Evolutionary conservation across 2,113 vertebrate genomes (phyloP), one percentile per base, ranked within the genome.

Genomic region (Athene cunicularia): DNA sequence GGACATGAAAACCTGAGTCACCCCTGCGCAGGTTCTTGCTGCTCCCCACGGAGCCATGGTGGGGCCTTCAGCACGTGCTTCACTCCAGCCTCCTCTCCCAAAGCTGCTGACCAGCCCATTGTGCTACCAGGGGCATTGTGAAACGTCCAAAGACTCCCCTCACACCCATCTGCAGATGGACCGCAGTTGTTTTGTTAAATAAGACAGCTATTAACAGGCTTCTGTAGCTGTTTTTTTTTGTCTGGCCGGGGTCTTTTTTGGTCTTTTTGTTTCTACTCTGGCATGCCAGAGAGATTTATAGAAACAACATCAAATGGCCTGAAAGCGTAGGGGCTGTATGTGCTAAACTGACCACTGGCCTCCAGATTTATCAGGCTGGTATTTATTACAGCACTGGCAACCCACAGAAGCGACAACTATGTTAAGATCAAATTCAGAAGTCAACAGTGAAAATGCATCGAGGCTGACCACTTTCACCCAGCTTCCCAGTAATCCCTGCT

Each of bases 271-370:
- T 93, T 93, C 85, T 72, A 32, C 56, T 68, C 60, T 27, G 66
- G 81, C 52, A 60, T 5, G 3, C 52, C 64, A 56, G 84, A 70
- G 87, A 89, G 76, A 95, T 90, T 93, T 82, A 94, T 24, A 90
- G 92, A 55, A 93, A 47, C 66, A 92, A 86, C 90, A 82, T 88
- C 88, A 75, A 93, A 93, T 81, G 85, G 60, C 37, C 59, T 67
- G 81, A 50, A 88, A 93, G 74, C 1, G 1, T 9, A 58, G 39
- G 70, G 88, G 74, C 63, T 21, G 62, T 26, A 63, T 37, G 77
- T 39, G 74, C 87, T 90, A 18, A 89, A 79, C 73, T 60, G 91
- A 64, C 75, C 91, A 8, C n/a, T 9, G 13, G 59, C 47, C 87
- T 37, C 77, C 0, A 1, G 80, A 24, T 71, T 56, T 68, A 66